A percentile compares a stretch with the other conserved stretches of the same genome.
phyloP scores from a whole-genome alignment of 2,888 invertebrate species.

The Drosophila macrothrix region DNA sequence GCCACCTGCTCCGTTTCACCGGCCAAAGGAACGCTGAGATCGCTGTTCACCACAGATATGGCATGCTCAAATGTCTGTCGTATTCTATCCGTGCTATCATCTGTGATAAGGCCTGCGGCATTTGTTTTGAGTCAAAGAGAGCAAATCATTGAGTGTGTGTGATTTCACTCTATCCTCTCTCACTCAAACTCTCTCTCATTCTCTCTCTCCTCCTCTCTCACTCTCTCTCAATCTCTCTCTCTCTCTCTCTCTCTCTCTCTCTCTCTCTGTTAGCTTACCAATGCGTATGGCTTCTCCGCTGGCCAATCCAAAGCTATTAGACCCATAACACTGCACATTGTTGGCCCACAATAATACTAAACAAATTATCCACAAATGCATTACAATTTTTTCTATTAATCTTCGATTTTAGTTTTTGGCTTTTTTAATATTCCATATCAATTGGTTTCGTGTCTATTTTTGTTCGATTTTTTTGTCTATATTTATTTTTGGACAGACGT shows the following conservation, averaged over 20 bases:
- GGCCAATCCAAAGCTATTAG: slow-evolving; percentile 35
- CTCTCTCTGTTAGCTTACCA: slow-evolving; percentile 48
- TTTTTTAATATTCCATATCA: slow-evolving; percentile 1
- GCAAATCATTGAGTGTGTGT: not conserved
- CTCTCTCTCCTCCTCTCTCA: not conserved
- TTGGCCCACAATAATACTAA: slow-evolving; percentile 42
- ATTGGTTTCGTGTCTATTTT: slow-evolving; percentile 33
- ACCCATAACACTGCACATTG: slow-evolving; percentile 46
- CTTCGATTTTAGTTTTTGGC: not conserved
- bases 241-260: not conserved
- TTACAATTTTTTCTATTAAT: slow-evolving; percentile 24
- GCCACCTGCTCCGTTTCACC: slow-evolving; percentile 83
- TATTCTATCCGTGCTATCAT: slow-evolving; percentile 71
- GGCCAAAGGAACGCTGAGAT: slow-evolving; percentile 73
- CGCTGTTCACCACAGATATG: slow-evolving; percentile 79
- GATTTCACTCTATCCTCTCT: not conserved
- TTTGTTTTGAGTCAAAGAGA: slow-evolving; percentile 40
- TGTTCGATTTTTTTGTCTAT: slow-evolving; percentile 32
- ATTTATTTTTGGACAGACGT: slow-evolving; percentile 54
- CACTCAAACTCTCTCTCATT: not conserved
- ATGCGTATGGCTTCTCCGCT: slow-evolving; percentile 58
- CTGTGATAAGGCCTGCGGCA: slow-evolving; percentile 79
- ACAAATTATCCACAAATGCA: slow-evolving; percentile 48
- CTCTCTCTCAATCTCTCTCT: not conserved
- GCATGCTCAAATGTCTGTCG: slow-evolving; percentile 81